phyloP scores from a whole-genome alignment of 2,888 invertebrate species.

The Invenusta paracnida region DNA sequence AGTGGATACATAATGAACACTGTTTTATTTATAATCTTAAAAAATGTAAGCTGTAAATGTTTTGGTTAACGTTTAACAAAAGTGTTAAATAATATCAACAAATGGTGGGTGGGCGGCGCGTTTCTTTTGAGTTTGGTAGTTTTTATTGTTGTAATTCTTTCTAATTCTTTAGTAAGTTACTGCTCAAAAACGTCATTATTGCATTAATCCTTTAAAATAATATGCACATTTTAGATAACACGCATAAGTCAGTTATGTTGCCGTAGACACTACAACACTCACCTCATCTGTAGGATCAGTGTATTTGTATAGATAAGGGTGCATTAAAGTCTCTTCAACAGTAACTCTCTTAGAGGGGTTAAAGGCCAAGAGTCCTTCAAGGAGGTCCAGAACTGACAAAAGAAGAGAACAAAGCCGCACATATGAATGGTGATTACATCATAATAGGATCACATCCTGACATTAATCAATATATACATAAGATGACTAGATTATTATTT shows the following conservation, averaged over 20 bases:
- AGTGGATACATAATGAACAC: not conserved
- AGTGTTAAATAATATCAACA: not conserved
- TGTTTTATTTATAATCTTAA: not conserved
- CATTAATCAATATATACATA: too few relatives aligned
- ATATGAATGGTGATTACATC: too few relatives aligned
- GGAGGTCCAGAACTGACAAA: constrained; percentile 69
- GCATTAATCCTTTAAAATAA: too few relatives aligned
- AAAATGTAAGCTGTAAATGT: not conserved
- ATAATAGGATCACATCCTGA: too few relatives aligned
- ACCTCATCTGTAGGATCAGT: constrained; percentile 41
- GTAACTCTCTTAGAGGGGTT: constrained; percentile 92
- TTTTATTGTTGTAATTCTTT: too few relatives aligned
- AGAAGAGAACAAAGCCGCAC: not conserved
- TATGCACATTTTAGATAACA: too few relatives aligned
- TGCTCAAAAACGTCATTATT: too few relatives aligned
- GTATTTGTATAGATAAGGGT: constrained; percentile 67
- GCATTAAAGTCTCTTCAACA: constrained; percentile 92
- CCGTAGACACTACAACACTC: too few relatives aligned
- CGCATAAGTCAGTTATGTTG: too few relatives aligned
- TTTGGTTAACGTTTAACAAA: not conserved
- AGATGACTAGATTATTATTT: too few relatives aligned
- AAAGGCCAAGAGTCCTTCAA: constrained; percentile 97
- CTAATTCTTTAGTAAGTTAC: too few relatives aligned
- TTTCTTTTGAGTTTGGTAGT: not conserved
- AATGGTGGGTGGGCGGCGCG: not conserved